Conservation (phyloP, 2,888 invertebrate genomes). For the Pyralis farinalis region DNA sequence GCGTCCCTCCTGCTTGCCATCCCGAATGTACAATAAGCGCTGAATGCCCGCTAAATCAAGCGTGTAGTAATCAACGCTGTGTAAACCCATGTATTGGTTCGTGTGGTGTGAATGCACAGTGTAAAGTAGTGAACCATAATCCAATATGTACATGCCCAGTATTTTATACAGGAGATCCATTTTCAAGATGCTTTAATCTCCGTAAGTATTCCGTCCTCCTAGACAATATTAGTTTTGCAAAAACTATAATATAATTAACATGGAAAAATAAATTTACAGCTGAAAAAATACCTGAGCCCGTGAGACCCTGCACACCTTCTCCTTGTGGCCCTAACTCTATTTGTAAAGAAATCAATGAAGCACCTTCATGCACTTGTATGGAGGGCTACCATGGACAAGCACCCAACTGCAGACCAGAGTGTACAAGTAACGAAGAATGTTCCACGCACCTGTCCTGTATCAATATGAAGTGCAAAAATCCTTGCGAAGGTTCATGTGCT, state of each 20-base stretch:
- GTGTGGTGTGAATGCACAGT: conserved; percentile 86
- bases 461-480: conserved; percentile 88
- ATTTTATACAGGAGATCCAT: conserved; percentile 84
- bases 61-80: conserved; percentile 87
- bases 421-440: conserved; percentile 89
- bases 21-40: conserved; percentile 87
- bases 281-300: conserved; percentile 65
- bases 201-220: conserved; percentile 54
- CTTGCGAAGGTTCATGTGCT: conserved; percentile 87
- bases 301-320: conserved; percentile 87
- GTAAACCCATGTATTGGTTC: conserved; percentile 87
- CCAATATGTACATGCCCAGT: conserved; percentile 86
- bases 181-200: conserved; percentile 79
- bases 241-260: conserved; percentile 6
- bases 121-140: conserved; percentile 88
- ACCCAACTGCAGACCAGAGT: conserved; percentile 90
- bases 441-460: conserved; percentile 85
- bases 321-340: conserved; percentile 90
- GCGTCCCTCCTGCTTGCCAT: conserved; percentile 84
- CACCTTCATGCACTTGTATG: conserved; percentile 88
- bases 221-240: no score
- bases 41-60: conserved; percentile 86
- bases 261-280: conserved; percentile 44
- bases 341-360: conserved; percentile 84
- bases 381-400: conserved; percentile 85